Evolutionary conservation across 2,797 vertebrate genomes (phyloP), one percentile per base, ranked within the genome.

Genomic region (Danio jaintianensis): DNA sequence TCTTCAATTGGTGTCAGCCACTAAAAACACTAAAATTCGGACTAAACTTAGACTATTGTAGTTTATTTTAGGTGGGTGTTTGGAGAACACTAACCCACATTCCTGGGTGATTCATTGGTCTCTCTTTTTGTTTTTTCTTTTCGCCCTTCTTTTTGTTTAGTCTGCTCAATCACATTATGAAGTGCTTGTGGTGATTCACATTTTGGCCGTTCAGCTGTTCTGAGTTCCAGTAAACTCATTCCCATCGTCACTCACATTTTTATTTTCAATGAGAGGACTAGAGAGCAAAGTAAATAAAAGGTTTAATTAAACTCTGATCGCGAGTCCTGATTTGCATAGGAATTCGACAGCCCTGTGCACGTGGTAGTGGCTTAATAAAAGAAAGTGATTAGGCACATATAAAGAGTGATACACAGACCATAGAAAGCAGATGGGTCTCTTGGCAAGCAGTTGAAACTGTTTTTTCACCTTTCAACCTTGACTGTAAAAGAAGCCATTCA

Each of bases 191-290:
- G 89, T 86, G 85, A 81, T 82, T 83, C 87, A 83, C 84, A 86
- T 86, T 92, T 88, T 85, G 83, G 86, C 70, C 6, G n/a, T 87
- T 92, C 88, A 91, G 88, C 87, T 83, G 85, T 84, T 72, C 82
- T 83, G 67, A 85, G 40, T 50, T 69, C 42, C 45, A 78, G 42
- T 18, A 3, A 40, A 36, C 18, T 20, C 56, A 63, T 47, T 63
- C 47, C 18, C 38, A 71, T 45, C 6, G 53, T 79, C 48, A 53
- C 9, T 71, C 77, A 36, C 67, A 61, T 53, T 48, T 71, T 71
- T 6, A 36, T 71, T 63, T 71, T 15, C 47, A 79, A 18, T 71
- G 13, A 63, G 36, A 79, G 10, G 47, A 79, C 40, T 22, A 45
- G 48, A 81, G 74, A 80, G 58, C 50, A 42, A 15, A 75, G 56